These are phyloP conservation scores for Heterodera schachtii DNA, from an alignment of 1,140 invertebrate genomes.

Conservation along the genomic window DNA sequence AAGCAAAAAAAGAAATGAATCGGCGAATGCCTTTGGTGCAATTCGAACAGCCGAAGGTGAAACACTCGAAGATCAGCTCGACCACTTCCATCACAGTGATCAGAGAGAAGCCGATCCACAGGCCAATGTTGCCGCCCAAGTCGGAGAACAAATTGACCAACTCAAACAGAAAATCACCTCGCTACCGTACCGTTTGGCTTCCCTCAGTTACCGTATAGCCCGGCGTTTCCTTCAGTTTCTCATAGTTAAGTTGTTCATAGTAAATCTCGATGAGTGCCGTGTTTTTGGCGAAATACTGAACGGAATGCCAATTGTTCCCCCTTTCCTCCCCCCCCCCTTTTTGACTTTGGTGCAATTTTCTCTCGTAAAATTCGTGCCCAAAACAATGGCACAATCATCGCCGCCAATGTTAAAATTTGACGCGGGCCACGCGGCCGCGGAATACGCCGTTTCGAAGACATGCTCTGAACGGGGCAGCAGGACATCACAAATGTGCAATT, in stretches of 20 bases:
- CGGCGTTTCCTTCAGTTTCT: slow-evolving; percentile 63
- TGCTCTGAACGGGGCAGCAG: slow-evolving; percentile 47
- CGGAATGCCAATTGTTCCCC: not conserved
- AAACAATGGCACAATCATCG: slow-evolving; percentile 51
- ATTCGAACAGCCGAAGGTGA: slow-evolving; percentile 26
- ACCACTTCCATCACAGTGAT: slow-evolving; percentile 61
- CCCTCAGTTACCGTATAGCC: slow-evolving; percentile 57
- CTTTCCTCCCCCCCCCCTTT: not conserved
- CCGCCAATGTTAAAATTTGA: slow-evolving; percentile 64
- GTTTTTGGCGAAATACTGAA: slow-evolving; percentile 49
- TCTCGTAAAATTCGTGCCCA: slow-evolving; percentile 46
- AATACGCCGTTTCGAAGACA: slow-evolving; percentile 66
- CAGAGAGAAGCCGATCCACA: slow-evolving; percentile 66
- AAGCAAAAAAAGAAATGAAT: not conserved
- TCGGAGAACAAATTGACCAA: slow-evolving; percentile 66
- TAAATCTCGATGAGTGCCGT: slow-evolving; percentile 66
- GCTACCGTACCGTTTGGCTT: not conserved
- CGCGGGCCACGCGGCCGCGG: slow-evolving; percentile 65
- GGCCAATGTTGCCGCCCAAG: slow-evolving; percentile 64
- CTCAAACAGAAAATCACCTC: slow-evolving; percentile 26
- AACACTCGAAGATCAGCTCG: slow-evolving; percentile 57
- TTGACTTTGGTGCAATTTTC: slow-evolving; percentile 42
- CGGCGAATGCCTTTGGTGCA: not conserved
- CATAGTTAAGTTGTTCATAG: slow-evolving; percentile 65
- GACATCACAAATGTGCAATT: too few relatives aligned